Base-by-base conservation (phyloP, 2,888 invertebrate genomes). In the Zaprionus lineosus region DNA sequence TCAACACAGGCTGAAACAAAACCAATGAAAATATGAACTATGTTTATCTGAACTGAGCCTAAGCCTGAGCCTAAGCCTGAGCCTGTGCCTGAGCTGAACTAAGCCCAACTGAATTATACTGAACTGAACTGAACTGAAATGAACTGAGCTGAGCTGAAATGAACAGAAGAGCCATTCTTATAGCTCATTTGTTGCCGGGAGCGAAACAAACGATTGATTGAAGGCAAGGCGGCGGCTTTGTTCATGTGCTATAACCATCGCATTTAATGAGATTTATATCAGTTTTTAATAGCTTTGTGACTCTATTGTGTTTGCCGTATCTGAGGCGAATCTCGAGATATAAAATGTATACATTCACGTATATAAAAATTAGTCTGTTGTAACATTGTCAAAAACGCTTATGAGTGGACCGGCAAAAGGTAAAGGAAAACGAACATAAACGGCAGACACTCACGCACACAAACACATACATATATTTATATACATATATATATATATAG, bases 221-320 rank as follows among this genome's bases (percentile, higher is more conserved):
- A 77, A 77, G 77, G 75, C 75, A 70, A 82, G 50, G 60, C 51
- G 65, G 64, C 61, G 58, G 73, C 84, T 82, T 79, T 79, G 85
- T 79, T 83, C 56, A 79, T 79, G 78, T 84, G 83, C 73, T 75
- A 66, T 68, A 79, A 72, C 78, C 85, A 83, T 83, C 85, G 76
- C 79, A 71, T 84, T 79, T 83, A 79, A 84, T 84, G 79, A 82
- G 79, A 84, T 79, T 79, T 79, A 83, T 79, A 79, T 84, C 83
- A 83, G 83, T 83, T 84, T 84, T 83, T 84, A 79, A 78, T 78
- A 84, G 85, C 85, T 77, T 84, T 85, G 73, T 86, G 72, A 75
- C 68, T 78, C 78, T 84, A 69, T 84, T 82, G 84, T 81, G 68
- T 64, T 69, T 33, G 50, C 53, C 65, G 18, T 64, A 69, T 56